A percentile compares a stretch with the other conserved stretches of the same genome.
Conservation (phyloP, 1,140 invertebrate species). For the Oedothorax gibbosus region DNA sequence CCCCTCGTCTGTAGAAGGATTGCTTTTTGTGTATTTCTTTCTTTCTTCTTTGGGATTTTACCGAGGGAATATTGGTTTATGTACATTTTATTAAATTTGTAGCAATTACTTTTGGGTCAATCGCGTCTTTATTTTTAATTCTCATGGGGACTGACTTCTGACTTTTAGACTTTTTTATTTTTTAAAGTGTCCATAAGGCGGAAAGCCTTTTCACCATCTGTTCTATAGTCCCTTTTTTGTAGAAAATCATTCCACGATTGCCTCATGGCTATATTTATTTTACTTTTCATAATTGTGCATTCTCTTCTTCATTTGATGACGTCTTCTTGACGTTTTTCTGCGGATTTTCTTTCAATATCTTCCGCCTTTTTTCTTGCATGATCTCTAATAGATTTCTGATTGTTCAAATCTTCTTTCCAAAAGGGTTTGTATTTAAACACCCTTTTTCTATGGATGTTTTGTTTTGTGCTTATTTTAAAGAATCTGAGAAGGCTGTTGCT, state of each 20-base stretch:
- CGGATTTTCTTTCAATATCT: too few species aligned
- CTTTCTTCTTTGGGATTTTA: not conserved
- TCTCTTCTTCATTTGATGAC: not conserved
- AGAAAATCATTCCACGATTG: conserved; percentile 11
- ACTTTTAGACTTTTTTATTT: not conserved
- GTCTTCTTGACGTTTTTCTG: not conserved
- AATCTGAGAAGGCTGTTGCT: not conserved
- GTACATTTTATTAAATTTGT: not conserved
- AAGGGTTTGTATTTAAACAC: too few species aligned
- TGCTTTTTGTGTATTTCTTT: too few species aligned
- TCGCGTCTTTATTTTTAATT: not conserved
- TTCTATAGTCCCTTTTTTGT: not conserved
- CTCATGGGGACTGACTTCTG: not conserved
- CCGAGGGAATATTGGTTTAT: not conserved
- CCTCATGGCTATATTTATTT: not conserved
- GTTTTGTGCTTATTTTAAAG: not conserved
- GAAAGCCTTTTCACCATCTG: not conserved
- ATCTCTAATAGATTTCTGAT: too few species aligned
- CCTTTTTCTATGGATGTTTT: too few species aligned
- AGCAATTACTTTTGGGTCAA: not conserved
- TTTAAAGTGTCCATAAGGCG: not conserved
- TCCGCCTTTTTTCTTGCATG: too few species aligned
- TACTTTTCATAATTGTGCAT: conserved; percentile 7
- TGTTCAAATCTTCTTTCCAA: too few species aligned
- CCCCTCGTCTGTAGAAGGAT: too few species aligned